phyloP scores from a whole-genome alignment of 2,888 invertebrate genomes.

The Tetheella fluctuosa region DNA sequence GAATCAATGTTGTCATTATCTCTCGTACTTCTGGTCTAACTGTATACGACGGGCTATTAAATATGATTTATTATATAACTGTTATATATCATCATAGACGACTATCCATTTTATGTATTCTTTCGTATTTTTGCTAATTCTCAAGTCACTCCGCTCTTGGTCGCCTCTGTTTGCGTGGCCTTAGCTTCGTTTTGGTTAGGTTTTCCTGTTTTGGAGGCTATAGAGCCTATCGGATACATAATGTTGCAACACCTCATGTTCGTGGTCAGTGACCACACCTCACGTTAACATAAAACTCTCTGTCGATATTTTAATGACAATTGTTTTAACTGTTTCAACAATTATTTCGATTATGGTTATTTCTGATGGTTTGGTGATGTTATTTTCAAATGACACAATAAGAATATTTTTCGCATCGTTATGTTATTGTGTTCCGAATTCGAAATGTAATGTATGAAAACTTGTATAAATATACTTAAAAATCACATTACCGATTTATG shows the following conservation, averaged over 20 bases:
- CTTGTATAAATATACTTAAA: background rate
- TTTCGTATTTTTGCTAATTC: background rate
- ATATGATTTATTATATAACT: background rate
- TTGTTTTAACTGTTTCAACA: background rate
- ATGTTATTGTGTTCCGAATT: background rate
- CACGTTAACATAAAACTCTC: background rate
- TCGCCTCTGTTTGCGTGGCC: background rate
- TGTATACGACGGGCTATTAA: background rate
- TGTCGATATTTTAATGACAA: background rate
- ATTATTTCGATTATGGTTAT: background rate
- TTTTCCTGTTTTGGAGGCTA: background rate
- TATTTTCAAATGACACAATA: too few relatives aligned
- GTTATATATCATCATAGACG: background rate
- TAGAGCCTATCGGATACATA: background rate
- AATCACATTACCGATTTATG: background rate
- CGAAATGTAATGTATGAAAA: background rate
- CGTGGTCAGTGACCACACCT: too few relatives aligned
- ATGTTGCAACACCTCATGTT: background rate
- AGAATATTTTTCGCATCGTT: background rate
- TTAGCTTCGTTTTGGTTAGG: background rate
- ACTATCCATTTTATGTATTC: background rate
- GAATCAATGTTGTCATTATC: background rate
- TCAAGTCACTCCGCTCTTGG: background rate
- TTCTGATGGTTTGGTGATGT: background rate
- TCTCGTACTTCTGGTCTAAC: background rate